Conservation (phyloP, 2,888 invertebrate genomes). For the Drosophila paracracens region DNA sequence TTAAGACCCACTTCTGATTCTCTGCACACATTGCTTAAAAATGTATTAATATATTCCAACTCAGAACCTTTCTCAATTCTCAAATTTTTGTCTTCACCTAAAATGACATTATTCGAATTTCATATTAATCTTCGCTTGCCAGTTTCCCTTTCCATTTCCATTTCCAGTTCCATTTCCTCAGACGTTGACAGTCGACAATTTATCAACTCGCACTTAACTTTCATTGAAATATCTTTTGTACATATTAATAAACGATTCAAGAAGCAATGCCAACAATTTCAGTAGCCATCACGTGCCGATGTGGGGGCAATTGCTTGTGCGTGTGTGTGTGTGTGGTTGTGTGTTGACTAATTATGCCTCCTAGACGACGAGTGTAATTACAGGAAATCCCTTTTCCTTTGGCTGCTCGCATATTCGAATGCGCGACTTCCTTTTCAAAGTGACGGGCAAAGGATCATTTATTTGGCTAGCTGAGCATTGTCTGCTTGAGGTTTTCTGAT, state of each 20-base stretch:
- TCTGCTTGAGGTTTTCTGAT: conserved; percentile 26
- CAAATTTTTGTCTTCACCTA: not conserved
- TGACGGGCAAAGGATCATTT: conserved; percentile 58
- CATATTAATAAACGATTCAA: conserved; percentile 57
- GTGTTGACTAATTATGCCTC: conserved; percentile 59
- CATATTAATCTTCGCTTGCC: not conserved
- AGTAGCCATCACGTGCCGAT: conserved; percentile 49
- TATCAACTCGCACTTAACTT: conserved; percentile 47
- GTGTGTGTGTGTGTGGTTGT: conserved; percentile 2
- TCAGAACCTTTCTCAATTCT: not conserved
- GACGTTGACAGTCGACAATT: conserved; percentile 42
- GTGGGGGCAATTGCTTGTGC: not conserved
- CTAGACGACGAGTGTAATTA: conserved; percentile 57
- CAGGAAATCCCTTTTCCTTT: conserved; percentile 77
- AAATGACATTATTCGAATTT: conserved; percentile 12
- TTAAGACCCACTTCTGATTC: not conserved
- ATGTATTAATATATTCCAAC: not conserved
- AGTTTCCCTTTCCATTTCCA: not conserved
- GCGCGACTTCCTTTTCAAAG: conserved; percentile 56
- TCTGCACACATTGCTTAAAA: not conserved
- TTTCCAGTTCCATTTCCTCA: conserved; percentile 6
- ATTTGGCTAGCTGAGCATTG: conserved; percentile 25
- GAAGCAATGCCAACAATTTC: conserved; percentile 45
- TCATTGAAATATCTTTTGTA: conserved; percentile 42
- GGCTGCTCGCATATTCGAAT: conserved; percentile 34